A percentile compares a stretch with the other conserved stretches of the same genome.
Conservation (phyloP, 2,797 vertebrate genomes). For the Paedocypris micromegethes region DNA sequence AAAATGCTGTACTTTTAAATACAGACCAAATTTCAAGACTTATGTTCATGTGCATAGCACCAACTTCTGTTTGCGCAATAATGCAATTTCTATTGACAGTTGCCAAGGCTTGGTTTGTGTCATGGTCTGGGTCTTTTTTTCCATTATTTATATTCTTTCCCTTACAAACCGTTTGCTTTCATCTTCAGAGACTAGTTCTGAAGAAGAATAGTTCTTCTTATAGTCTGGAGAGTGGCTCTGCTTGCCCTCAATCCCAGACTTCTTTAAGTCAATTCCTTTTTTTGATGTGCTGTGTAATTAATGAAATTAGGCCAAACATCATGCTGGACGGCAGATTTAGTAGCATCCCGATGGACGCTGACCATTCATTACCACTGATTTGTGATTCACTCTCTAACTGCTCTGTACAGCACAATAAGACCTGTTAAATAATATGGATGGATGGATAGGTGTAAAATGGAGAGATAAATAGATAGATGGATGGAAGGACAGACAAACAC, state of each 20-base stretch:
- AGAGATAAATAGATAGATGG: too few relatives aligned
- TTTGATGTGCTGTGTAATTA: slow-evolving; percentile 14
- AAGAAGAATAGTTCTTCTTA: slow-evolving; percentile 5
- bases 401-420: not conserved
- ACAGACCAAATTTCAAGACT: too few relatives aligned
- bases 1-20: too few relatives aligned
- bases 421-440: slow-evolving; percentile 6
- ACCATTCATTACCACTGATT: slow-evolving; percentile 20
- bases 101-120: too few relatives aligned
- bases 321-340: slow-evolving; percentile 16
- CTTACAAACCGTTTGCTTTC: slow-evolving; percentile 23
- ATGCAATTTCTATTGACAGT: too few relatives aligned
- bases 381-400: slow-evolving; percentile 30
- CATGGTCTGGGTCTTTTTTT: slow-evolving; percentile 25
- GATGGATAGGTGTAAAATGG: too few relatives aligned
- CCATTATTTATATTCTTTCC: slow-evolving; percentile 10
- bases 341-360: slow-evolving; percentile 25
- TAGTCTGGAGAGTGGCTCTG: not conserved
- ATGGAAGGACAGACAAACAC: too few relatives aligned
- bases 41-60: too few relatives aligned
- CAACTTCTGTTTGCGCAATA: too few relatives aligned
- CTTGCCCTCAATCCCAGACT: slow-evolving; percentile 6
- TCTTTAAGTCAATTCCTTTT: slow-evolving; percentile 26
- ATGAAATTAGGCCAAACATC: slow-evolving; percentile 25
- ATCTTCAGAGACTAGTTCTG: slow-evolving; percentile 10